These are phyloP conservation scores for Oikopleura dioica DNA, from an alignment of 23 tunicate genomes.

Conservation along the genomic window DNA sequence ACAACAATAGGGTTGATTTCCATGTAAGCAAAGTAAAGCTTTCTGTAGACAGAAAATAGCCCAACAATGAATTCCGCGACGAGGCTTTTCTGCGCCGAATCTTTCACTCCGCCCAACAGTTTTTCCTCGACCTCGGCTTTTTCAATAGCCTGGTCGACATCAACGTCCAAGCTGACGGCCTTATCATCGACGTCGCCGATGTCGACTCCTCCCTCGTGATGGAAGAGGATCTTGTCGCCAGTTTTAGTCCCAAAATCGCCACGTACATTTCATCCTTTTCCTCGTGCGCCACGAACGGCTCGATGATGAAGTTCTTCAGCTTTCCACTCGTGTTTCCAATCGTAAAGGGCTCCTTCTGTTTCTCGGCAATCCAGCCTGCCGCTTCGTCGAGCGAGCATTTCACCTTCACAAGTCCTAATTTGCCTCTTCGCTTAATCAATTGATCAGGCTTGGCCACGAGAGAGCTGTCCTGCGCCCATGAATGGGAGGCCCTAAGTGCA, in stretches of 20 bases:
- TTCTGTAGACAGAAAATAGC: slow-evolving; percentile 30
- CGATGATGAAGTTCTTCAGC: slow-evolving; percentile 58
- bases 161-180: slow-evolving; percentile 38
- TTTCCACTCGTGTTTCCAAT: slow-evolving; percentile 59
- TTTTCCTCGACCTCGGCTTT: not conserved
- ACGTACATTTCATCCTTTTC: slow-evolving; percentile 85
- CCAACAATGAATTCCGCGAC: slow-evolving; percentile 36
- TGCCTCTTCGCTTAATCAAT: slow-evolving; percentile 82
- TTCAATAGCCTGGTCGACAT: slow-evolving; percentile 24
- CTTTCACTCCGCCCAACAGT: not conserved
- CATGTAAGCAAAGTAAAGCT: slow-evolving; percentile 66
- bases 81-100: not conserved
- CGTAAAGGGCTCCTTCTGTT: slow-evolving; percentile 13
- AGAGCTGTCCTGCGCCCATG: no score
- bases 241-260: slow-evolving; percentile 49
- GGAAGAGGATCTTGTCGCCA: slow-evolving; percentile 41
- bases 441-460: slow-evolving; percentile 51
- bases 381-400: slow-evolving; percentile 39
- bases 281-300: slow-evolving; percentile 73
- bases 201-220: slow-evolving; percentile 97
- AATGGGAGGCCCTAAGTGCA: no score
- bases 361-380: slow-evolving; percentile 35
- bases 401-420: slow-evolving; percentile 59
- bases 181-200: slow-evolving; percentile 90
- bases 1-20: slow-evolving; percentile 97